Conservation (phyloP, 64 coral and sea anemone genomes). For the Porites australiensis region DNA sequence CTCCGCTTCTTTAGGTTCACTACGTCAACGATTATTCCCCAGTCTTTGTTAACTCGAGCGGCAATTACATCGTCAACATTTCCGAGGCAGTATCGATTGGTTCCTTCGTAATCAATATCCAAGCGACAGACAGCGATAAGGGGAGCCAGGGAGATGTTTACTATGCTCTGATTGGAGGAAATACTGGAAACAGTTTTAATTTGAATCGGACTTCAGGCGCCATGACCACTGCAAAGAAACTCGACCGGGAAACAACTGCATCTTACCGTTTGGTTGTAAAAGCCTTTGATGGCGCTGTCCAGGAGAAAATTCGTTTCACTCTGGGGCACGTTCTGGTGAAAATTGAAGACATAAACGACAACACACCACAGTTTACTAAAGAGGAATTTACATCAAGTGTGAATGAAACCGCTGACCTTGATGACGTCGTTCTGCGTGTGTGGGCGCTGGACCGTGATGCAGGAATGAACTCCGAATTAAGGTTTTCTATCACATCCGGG, state of each 20-base stretch:
- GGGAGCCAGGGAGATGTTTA: constrained; percentile 71
- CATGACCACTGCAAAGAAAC: constrained; percentile 19
- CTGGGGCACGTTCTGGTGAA: constrained; percentile 19
- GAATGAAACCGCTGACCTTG: constrained; percentile 38
- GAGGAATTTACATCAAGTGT: constrained; percentile 7
- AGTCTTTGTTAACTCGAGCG: constrained; percentile 41
- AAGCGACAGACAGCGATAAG: constrained; percentile 62
- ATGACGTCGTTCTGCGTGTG: constrained; percentile 32
- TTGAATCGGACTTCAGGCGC: constrained; percentile 59
- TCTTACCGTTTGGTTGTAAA: constrained; percentile 27
- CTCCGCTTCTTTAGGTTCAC: constrained; percentile 19
- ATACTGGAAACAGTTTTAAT: constrained; percentile 48
- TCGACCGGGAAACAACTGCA: constrained; percentile 63
- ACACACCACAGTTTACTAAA: constrained; percentile 51
- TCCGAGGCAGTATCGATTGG: constrained; percentile 34
- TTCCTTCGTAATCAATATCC: constrained; percentile 31
- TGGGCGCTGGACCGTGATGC: constrained; percentile 48
- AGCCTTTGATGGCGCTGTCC: constrained; percentile 70
- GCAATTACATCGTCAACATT: neutral
- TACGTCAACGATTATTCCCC: constrained; percentile 85
- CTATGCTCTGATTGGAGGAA: constrained; percentile 39
- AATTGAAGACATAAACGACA: constrained; percentile 67
- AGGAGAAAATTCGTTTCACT: constrained; percentile 68
- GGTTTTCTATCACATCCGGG: constrained; percentile 62
- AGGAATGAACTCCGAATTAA: constrained; percentile 39